A percentile compares a stretch with the other conserved stretches of the same genome.
phyloP scores from a whole-genome alignment of 2,113 vertebrate species.

The Bubo blakistoni region DNA sequence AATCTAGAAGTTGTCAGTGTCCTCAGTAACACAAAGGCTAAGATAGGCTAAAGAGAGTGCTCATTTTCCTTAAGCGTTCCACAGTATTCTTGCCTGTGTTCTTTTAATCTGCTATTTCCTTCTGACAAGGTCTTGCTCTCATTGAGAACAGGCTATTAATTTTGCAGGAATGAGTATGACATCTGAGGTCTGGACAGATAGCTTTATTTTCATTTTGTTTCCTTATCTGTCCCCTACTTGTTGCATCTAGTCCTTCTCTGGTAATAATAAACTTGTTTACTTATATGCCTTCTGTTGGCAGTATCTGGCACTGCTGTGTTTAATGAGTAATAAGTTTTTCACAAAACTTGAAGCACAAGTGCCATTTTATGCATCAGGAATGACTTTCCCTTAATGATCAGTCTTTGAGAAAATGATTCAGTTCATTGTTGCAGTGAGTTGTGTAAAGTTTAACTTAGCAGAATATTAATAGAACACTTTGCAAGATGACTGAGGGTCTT shows the following conservation, averaged over 20 bases:
- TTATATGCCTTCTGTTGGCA: conserved; percentile 26
- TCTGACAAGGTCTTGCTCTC: not conserved
- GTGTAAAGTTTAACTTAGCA: not conserved
- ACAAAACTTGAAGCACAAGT: not conserved
- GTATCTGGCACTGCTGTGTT: not conserved
- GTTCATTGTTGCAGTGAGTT: not conserved
- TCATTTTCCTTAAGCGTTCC: not conserved
- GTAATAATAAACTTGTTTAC: conserved; percentile 52
- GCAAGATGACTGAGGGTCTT: not conserved
- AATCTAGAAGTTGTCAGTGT: not conserved
- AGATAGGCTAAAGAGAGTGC: not conserved
- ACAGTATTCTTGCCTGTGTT: not conserved
- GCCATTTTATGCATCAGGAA: not conserved
- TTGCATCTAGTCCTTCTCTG: not conserved
- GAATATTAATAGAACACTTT: not conserved
- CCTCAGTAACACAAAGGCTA: not conserved
- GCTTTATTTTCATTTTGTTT: not conserved
- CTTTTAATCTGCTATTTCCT: not conserved
- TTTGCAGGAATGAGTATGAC: not conserved
- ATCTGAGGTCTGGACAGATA: not conserved
- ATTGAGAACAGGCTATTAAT: not conserved
- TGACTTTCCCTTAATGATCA: not conserved
- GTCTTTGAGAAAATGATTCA: not conserved
- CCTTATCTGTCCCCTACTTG: not conserved
- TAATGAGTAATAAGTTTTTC: conserved; percentile 39